Evolutionary conservation across 2,113 vertebrate genomes (phyloP).

Genomic region (Cichladusa arquata): DNA sequence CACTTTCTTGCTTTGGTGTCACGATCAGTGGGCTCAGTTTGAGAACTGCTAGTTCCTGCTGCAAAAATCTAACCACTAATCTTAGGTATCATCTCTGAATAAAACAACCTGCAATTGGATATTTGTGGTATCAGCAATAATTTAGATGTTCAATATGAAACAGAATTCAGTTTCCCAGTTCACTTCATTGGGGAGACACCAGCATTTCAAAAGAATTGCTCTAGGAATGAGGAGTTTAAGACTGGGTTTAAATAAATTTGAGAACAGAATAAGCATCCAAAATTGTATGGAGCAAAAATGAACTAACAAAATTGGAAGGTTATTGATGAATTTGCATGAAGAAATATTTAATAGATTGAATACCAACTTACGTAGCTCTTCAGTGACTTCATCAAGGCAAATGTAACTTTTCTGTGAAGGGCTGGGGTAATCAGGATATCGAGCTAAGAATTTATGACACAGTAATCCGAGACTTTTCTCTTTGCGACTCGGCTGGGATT

Average conservation of each 20-base stretch:
- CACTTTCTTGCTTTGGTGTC: not conserved
- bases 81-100: not conserved
- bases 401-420: slow-evolving; percentile 83
- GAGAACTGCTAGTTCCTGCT: not conserved
- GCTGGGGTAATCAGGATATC: slow-evolving; percentile 88
- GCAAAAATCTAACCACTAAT: not conserved
- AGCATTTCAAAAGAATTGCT: not conserved
- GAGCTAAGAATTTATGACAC: slow-evolving; percentile 91
- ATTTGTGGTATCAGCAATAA: not conserved
- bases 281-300: not conserved
- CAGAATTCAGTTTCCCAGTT: not conserved
- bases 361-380: slow-evolving; percentile 86
- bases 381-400: slow-evolving; percentile 92
- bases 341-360: not conserved
- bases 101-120: not conserved
- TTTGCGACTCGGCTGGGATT: slow-evolving; percentile 87
- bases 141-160: not conserved
- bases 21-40: not conserved
- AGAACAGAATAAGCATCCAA: not conserved
- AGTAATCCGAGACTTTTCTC: slow-evolving; percentile 95
- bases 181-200: not conserved
- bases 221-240: not conserved
- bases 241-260: not conserved
- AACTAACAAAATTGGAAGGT: rapidly evolving
- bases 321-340: not conserved